These are phyloP conservation scores for Lasaia peninsularis DNA, from an alignment of 1,140 invertebrate genomes.

Conservation along the genomic window DNA sequence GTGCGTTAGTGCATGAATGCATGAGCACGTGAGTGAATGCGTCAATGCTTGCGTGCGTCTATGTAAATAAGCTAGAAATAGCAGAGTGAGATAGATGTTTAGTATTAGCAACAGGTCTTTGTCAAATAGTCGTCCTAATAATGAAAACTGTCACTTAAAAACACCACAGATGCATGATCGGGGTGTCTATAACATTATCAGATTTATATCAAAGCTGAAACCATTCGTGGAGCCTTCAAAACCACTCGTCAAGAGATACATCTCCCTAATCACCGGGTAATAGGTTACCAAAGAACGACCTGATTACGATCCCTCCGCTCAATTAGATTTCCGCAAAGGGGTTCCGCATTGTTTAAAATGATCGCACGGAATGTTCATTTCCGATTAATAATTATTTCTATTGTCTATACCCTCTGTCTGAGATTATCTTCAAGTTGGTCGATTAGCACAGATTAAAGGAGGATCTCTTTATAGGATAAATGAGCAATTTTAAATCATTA, in stretches of 20 bases:
- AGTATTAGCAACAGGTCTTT: too few relatives aligned
- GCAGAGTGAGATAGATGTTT: too few relatives aligned
- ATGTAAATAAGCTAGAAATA: too few relatives aligned
- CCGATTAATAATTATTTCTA: constrained; percentile 12
- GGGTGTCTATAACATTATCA: not conserved
- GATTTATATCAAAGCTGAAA: not conserved
- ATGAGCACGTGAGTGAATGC: too few relatives aligned
- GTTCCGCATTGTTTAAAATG: constrained; percentile 11
- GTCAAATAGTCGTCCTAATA: too few relatives aligned
- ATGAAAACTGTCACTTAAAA: too few relatives aligned
- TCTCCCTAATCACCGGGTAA: not conserved
- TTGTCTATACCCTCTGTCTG: not conserved
- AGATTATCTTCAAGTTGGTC: not conserved
- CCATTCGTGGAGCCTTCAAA: not conserved
- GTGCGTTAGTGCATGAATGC: too few relatives aligned
- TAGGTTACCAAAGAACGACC: not conserved
- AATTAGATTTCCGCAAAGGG: constrained; percentile 4
- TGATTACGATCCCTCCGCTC: not conserved
- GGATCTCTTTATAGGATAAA: not conserved
- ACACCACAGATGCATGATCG: not conserved
- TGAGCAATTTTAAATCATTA: not conserved
- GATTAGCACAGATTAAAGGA: not conserved
- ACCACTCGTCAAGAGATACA: not conserved
- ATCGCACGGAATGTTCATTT: constrained; percentile 4
- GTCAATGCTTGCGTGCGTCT: too few relatives aligned